Evolutionary conservation across 2,888 invertebrate genomes (phyloP), one percentile per base, ranked within the genome.

Genomic region (Polydesmus complanatus): DNA sequence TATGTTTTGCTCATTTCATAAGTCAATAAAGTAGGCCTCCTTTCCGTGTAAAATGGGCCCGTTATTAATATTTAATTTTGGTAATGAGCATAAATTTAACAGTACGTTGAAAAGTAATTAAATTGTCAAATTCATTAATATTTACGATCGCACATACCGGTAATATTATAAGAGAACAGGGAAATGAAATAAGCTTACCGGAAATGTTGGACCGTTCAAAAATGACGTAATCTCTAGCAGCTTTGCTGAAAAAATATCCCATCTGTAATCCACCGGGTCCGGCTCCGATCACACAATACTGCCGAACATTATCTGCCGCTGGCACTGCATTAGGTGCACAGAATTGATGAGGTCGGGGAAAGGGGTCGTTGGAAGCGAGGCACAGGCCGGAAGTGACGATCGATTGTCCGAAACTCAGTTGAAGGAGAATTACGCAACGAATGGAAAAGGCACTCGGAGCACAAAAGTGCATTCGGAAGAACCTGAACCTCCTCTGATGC

Each of bases 231-330:
- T 76, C 71, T 59, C 74, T 63, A 27, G 66, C 65, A 21, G 69
- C 68, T 57, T 66, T 66, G 49, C 72, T 60, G 22, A 76, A 63
- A 65, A 71, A 74, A 65, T 73, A 71, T 21, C 72, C 75, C 65
- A 77, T 65, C 67, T 76, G 76, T 25, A 76, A 69, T 3, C 76
- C 76, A 1, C 70, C 68, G 2, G 76, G 76, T 18, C 76, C 76
- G n/a, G 74, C 75, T 11, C 76, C 76, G 2, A 76, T 69, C 26
- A 76, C 67, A 65, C 76, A 74, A 68, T 76, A 77, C 54, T 76
- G 26, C 8, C 54, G 54, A 25, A 54, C n/a, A 8, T 37, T 5
- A 8, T 37, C 37, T 8, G 5, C 14, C 5, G 37, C 37, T 5
- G 5, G 5, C 14, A 8, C 37, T 37, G 5, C 14, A 8, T 37